These are phyloP conservation scores for Champsocephalus gunnari DNA, from an alignment of 2,797 vertebrate genomes.

Conservation along the genomic window DNA sequence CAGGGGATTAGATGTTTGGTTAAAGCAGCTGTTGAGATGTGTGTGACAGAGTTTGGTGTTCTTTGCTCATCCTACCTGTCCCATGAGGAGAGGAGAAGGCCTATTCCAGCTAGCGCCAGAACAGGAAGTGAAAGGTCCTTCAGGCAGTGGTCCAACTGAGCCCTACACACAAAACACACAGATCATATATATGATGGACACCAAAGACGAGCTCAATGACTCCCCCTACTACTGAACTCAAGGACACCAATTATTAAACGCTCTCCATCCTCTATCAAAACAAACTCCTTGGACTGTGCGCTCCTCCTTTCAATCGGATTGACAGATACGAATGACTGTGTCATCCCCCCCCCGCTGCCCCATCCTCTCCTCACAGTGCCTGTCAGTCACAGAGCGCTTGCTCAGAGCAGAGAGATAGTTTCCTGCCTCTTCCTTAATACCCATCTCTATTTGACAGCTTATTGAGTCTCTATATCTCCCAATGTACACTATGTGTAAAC, in stretches of 20 bases:
- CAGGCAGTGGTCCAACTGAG: slow-evolving; percentile 84
- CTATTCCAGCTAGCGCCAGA: slow-evolving; percentile 74
- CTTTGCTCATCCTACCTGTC: slow-evolving; percentile 79
- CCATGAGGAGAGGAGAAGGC: slow-evolving; percentile 71
- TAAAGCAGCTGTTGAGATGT: slow-evolving; percentile 64
- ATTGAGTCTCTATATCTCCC: slow-evolving; percentile 83
- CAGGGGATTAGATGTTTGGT: slow-evolving; percentile 72
- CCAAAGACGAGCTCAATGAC: slow-evolving; percentile 67
- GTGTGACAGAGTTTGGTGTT: slow-evolving; percentile 59
- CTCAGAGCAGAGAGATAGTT: slow-evolving; percentile 82
- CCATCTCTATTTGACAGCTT: slow-evolving; percentile 87
- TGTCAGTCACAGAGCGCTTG: slow-evolving; percentile 82
- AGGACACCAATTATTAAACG: slow-evolving; percentile 78
- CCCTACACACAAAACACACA: slow-evolving; percentile 68
- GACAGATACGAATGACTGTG: slow-evolving; percentile 81
- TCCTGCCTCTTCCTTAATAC: slow-evolving; percentile 86
- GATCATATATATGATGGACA: slow-evolving; percentile 55
- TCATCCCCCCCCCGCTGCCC: slow-evolving; percentile 73
- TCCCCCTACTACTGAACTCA: slow-evolving; percentile 64
- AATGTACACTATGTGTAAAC: slow-evolving; percentile 77
- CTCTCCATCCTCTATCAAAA: slow-evolving; percentile 75
- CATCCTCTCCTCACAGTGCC: slow-evolving; percentile 75
- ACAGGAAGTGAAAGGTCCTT: slow-evolving; percentile 81
- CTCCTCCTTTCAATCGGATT: slow-evolving; percentile 77
- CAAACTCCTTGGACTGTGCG: slow-evolving; percentile 75